phyloP scores from a whole-genome alignment of 53 echinoderm and acorn worm species.

The Echinarachnius parma region DNA sequence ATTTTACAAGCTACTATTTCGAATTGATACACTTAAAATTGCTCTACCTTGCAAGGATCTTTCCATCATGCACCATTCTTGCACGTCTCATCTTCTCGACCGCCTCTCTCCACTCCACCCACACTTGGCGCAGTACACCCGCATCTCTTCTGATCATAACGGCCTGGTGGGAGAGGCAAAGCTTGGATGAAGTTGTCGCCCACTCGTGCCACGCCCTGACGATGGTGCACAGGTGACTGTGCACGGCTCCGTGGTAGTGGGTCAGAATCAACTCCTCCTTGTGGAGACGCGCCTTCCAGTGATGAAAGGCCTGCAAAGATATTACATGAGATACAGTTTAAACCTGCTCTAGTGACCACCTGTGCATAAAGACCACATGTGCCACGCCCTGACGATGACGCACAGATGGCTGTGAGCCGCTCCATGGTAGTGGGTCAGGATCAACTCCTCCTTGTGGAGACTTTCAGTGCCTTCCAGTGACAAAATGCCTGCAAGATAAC shows the following conservation, averaged over 20 bases:
- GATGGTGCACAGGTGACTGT: constrained; percentile 32
- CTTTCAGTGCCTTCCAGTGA: constrained; percentile 25
- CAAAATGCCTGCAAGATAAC: constrained; percentile 29
- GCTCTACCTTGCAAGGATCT: constrained; percentile 17
- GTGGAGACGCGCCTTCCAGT: constrained; percentile 21
- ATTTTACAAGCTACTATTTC: too few relatives aligned
- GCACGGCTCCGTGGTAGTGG: constrained; percentile 35
- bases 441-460: neutral
- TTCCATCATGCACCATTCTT: neutral
- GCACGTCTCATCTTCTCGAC: neutral
- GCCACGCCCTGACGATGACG: constrained; percentile 25
- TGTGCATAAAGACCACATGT: too few relatives aligned
- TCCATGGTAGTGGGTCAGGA: constrained; percentile 33
- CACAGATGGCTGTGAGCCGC: constrained; percentile 33
- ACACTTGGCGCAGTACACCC: neutral
- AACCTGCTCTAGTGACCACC: too few relatives aligned
- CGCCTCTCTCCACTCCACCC: constrained; percentile 17
- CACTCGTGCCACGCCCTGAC: constrained; percentile 23
- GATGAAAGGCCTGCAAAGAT: constrained; percentile 21
- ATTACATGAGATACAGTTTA: too few relatives aligned
- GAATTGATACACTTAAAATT: too few relatives aligned
- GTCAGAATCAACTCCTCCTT: neutral
- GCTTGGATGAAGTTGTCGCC: constrained; percentile 11
- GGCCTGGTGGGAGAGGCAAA: constrained; percentile 9
- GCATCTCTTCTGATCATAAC: neutral